Percentiles rank a stretch among this genome's conserved stretches.
Conservation (phyloP, 2,888 invertebrate genomes). For the Mythimna albipuncta region DNA sequence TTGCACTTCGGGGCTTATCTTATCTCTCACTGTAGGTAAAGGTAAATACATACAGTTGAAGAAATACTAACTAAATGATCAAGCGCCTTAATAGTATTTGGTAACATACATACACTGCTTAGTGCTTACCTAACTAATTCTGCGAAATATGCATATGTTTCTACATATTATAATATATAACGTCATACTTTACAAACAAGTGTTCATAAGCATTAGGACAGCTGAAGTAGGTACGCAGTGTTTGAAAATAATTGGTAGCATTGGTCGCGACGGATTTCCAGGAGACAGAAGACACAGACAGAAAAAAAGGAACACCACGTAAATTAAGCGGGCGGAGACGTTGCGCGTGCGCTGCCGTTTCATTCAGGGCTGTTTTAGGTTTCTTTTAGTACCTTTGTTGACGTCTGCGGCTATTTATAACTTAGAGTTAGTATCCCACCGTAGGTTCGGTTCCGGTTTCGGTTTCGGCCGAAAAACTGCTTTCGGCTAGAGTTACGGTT, state of each 20-base stretch:
- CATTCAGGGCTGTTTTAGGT: slow-evolving; percentile 73
- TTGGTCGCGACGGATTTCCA: slow-evolving; percentile 84
- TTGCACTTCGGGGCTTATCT: slow-evolving; percentile 36
- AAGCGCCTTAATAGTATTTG: neutral
- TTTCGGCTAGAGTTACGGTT: too few relatives aligned
- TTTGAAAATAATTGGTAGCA: slow-evolving; percentile 82
- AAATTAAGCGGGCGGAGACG: slow-evolving; percentile 75
- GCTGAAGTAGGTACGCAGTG: slow-evolving; percentile 59
- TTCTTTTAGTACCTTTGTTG: slow-evolving; percentile 53
- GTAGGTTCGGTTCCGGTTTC: too few relatives aligned
- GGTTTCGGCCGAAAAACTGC: too few relatives aligned
- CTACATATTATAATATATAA: neutral
- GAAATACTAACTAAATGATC: slow-evolving; percentile 12
- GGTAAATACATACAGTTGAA: slow-evolving; percentile 15
- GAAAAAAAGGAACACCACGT: slow-evolving; percentile 79
- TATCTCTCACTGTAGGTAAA: slow-evolving; percentile 15
- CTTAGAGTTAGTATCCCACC: slow-evolving; percentile 4
- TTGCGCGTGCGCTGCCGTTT: slow-evolving; percentile 62
- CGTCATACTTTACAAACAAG: slow-evolving; percentile 12
- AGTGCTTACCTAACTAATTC: slow-evolving; percentile 1
- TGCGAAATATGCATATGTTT: neutral
- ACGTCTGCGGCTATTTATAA: slow-evolving; percentile 58
- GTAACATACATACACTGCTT: neutral
- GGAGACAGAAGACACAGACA: slow-evolving; percentile 82
- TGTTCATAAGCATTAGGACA: slow-evolving; percentile 25